phyloP scores from a whole-genome alignment of 2,888 invertebrate species.

The Drosophila austrosaltans region DNA sequence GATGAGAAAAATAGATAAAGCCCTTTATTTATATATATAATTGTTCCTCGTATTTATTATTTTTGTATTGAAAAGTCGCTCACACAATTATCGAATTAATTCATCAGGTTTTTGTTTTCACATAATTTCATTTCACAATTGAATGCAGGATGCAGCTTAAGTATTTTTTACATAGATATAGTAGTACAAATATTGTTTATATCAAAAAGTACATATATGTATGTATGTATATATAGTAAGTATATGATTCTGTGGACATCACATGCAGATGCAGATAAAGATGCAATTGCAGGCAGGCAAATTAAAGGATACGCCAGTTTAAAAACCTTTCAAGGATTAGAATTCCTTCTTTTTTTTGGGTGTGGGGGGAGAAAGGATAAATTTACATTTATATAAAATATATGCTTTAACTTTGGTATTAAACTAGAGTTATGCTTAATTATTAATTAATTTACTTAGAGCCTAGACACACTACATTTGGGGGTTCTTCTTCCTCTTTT shows the following conservation, averaged over 20 bases:
- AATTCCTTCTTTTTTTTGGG: not conserved
- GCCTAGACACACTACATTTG: constrained; percentile 65
- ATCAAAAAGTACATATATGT: constrained; percentile 49
- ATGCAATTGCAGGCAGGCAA: constrained; percentile 12
- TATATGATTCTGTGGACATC: constrained; percentile 46
- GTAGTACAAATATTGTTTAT: constrained; percentile 22
- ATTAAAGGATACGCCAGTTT: not conserved
- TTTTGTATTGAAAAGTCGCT: constrained; percentile 52
- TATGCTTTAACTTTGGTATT: constrained; percentile 81
- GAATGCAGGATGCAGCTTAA: constrained; percentile 62
- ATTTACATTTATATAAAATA: constrained; percentile 55
- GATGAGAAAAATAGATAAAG: too few species aligned
- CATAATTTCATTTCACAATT: constrained; percentile 61
- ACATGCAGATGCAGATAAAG: constrained; percentile 42
- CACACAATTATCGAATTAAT: constrained; percentile 22
- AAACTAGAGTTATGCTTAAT: constrained; percentile 80
- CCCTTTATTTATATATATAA: constrained; percentile 6
- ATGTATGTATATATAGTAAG: constrained; percentile 45
- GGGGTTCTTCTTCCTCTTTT: constrained; percentile 6
- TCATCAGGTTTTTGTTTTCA: constrained; percentile 12
- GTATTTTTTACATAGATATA: constrained; percentile 52
- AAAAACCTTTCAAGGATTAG: constrained; percentile 26
- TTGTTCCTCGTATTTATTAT: constrained; percentile 54
- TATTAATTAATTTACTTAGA: constrained; percentile 77
- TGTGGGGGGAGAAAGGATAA: constrained; percentile 14